Base-by-base conservation (phyloP, 2,113 vertebrate genomes). In the Antennarius striatus region DNA sequence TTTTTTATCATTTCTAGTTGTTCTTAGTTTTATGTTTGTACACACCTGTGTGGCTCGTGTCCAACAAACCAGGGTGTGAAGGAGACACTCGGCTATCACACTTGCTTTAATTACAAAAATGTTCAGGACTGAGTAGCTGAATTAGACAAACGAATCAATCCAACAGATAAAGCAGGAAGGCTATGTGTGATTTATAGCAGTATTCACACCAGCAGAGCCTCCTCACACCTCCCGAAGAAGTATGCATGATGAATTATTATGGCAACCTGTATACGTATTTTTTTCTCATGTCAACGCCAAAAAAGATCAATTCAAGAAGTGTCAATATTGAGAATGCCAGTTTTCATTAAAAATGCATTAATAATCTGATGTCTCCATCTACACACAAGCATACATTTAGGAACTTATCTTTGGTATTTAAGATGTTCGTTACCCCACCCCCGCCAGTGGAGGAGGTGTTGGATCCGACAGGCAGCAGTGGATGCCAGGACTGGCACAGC, bases 401-500 rank as follows among this genome's bases (percentile, higher is more conserved):
- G 36, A 57, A 86, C 68, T 82, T 86, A 81, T 75, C 72, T 79
- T 65, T 71, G 75, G 79, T 81, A 67, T 84, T 86, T 83, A 86
- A 84, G 77, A 73, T 66, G 42, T 64, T 81, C 71, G 76, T 1
- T 40, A 78, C 76, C 69, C 66, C 66, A 69, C 74, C 79, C 77
- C 59, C 74, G 16, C 75, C 72, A 63, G 70, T 69, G 57, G 79
- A 79, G 82, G 80, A 80, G 82, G 73, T 83, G 77, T 63, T 83
- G 83, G 73, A 80, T 72, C 77, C 61, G 81, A 52, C 71, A 84
- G 73, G 73, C 82, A 69, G 86, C 63, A 56, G 66, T 15, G 77
- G 65, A 75, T 83, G 86, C 87, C 89, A 86, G 84, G 58, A 63
- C 74, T 75, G 82, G 86, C 84, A 86, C 86, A 91, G 87, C 86